Percentiles rank a stretch among this genome's conserved stretches.
Evolutionary conservation across 2,888 invertebrate species (phyloP).

Genomic region (Papilio elwesi): DNA sequence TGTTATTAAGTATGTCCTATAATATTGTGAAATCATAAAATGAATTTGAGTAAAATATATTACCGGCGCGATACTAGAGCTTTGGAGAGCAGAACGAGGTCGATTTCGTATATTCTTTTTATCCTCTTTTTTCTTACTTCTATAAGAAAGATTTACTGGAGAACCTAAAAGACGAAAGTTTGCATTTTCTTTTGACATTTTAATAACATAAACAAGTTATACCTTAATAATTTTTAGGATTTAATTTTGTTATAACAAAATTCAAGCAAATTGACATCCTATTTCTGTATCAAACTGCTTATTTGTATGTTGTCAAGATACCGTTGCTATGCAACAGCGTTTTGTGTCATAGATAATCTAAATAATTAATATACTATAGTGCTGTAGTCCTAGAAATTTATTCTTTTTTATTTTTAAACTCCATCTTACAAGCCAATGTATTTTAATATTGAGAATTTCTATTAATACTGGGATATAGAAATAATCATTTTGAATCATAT

Average conservation of each 20-base stretch:
- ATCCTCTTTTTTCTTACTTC: conserved; percentile 75
- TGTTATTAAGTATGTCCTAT: too few species aligned
- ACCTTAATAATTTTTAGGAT: conserved; percentile 10
- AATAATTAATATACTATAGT: neutral
- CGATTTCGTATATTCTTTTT: conserved; percentile 68
- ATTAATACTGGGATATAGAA: too few species aligned
- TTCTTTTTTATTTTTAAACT: too few species aligned
- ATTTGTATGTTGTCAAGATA: conserved; percentile 54
- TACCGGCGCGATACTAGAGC: conserved; percentile 71
- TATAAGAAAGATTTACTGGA: conserved; percentile 74
- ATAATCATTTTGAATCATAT: too few species aligned
- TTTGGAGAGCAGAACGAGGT: conserved; percentile 75
- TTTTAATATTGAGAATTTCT: too few species aligned
- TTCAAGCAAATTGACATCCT: conserved; percentile 7
- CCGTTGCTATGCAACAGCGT: conserved; percentile 62
- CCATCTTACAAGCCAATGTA: too few species aligned
- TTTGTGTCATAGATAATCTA: neutral
- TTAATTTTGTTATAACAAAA: neutral
- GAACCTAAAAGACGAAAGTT: conserved; percentile 76
- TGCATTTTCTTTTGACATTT: conserved; percentile 78
- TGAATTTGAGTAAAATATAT: conserved; percentile 19
- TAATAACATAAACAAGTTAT: conserved; percentile 42
- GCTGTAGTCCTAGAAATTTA: too few species aligned
- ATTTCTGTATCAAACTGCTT: conserved; percentile 40
- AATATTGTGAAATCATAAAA: too few species aligned